phyloP scores from a whole-genome alignment of 2,888 invertebrate genomes.

The Empis stercorea region DNA sequence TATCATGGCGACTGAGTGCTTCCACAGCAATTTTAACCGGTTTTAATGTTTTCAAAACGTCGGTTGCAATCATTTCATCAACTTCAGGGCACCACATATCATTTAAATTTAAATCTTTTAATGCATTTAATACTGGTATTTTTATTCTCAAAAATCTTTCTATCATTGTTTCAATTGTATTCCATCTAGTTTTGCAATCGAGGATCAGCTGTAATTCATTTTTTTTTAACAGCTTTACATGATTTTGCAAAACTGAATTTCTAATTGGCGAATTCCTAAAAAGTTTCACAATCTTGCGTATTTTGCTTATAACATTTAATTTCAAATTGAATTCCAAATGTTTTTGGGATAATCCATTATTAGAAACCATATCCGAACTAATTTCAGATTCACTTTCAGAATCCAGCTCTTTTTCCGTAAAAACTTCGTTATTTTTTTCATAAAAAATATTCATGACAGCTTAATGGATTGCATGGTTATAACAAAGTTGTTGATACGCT shows the following conservation, averaged over 20 bases:
- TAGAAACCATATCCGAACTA: not conserved
- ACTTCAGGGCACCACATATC: not conserved
- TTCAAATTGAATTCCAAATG: too few relatives aligned
- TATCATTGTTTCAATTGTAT: not conserved
- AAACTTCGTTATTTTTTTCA: too few relatives aligned
- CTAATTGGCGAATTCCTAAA: not conserved
- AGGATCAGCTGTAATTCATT: not conserved
- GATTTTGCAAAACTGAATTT: not conserved
- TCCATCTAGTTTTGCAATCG: conserved; percentile 2
- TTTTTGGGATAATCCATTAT: too few relatives aligned
- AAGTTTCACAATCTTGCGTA: not conserved
- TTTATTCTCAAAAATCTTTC: not conserved
- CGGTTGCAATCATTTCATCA: too few relatives aligned
- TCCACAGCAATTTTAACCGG: not conserved
- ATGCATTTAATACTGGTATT: not conserved
- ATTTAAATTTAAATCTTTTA: not conserved
- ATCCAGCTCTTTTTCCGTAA: not conserved
- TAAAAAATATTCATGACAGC: not conserved
- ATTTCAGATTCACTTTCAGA: not conserved
- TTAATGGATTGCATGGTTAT: conserved; percentile 4
- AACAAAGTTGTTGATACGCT: conserved; percentile 1
- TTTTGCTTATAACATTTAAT: too few relatives aligned
- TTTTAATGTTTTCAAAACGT: not conserved
- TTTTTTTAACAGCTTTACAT: not conserved
- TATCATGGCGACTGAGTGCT: not conserved